Percentiles rank a stretch among this genome's conserved stretches.
Evolutionary conservation across 2,113 vertebrate genomes (phyloP).

Genomic region (Brienomyrus brachyistius): DNA sequence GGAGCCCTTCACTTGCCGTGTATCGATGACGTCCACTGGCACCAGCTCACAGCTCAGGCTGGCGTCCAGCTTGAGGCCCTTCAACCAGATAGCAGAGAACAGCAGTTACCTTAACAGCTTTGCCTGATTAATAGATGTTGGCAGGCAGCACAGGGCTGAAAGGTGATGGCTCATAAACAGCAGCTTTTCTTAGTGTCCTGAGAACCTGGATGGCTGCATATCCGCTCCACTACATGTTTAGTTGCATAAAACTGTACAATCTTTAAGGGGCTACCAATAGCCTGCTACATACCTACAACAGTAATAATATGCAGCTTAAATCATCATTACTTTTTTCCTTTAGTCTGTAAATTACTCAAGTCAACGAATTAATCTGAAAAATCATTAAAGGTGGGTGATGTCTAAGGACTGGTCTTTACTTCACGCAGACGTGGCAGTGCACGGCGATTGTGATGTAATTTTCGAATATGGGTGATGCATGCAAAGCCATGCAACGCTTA

Average conservation of each 20-base stretch:
- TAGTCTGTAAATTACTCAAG: background rate
- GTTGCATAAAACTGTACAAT: background rate
- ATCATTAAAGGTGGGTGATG: background rate
- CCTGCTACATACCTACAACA: background rate
- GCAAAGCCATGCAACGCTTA: background rate
- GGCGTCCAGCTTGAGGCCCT: slow-evolving; percentile 89
- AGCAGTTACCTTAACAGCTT: background rate
- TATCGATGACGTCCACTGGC: slow-evolving; percentile 91
- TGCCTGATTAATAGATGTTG: background rate
- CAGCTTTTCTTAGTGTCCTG: background rate
- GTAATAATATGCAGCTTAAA: background rate
- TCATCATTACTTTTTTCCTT: background rate
- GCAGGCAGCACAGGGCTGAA: background rate
- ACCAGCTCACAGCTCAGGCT: slow-evolving; percentile 92
- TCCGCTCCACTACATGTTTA: background rate
- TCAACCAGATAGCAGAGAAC: slow-evolving; percentile 27
- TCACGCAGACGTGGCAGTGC: background rate
- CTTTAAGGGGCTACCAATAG: background rate
- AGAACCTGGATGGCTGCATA: background rate
- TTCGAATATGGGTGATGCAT: background rate
- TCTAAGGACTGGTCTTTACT: background rate
- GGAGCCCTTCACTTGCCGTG: slow-evolving; percentile 83
- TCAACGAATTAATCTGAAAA: background rate
- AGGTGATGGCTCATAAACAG: no score
- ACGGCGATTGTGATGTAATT: background rate